Evolutionary conservation across 2,888 invertebrate species (phyloP).

Genomic region (Patella depressa): DNA sequence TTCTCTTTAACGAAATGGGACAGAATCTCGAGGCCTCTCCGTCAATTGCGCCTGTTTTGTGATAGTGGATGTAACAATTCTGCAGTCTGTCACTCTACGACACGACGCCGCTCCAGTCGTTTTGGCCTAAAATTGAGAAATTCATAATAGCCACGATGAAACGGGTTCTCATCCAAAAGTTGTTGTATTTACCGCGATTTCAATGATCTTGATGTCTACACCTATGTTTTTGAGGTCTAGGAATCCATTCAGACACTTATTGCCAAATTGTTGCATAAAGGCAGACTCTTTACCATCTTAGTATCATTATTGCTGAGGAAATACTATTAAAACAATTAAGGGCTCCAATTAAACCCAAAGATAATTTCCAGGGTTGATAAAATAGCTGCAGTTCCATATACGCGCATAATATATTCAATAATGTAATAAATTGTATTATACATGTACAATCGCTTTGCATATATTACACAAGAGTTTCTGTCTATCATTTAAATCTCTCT

Average conservation of each 20-base stretch:
- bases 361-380: too few relatives aligned
- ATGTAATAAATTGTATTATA: not conserved
- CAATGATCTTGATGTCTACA: slow-evolving; percentile 12
- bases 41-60: too few relatives aligned
- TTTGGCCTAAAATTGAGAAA: too few relatives aligned
- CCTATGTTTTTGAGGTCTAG: slow-evolving; percentile 11
- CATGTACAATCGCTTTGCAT: not conserved
- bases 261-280: not conserved
- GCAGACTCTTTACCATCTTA: not conserved
- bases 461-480: not conserved
- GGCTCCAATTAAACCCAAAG: too few relatives aligned
- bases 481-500: not conserved
- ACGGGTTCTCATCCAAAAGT: not conserved
- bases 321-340: too few relatives aligned
- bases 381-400: too few relatives aligned
- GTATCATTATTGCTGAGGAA: not conserved
- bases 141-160: not conserved
- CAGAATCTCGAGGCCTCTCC: too few relatives aligned
- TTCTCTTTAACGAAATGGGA: too few relatives aligned
- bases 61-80: too few relatives aligned
- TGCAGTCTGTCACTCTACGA: too few relatives aligned
- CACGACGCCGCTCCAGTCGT: not conserved
- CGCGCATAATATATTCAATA: too few relatives aligned
- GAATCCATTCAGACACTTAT: not conserved
- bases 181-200: not conserved